These are phyloP conservation scores for Orthosia gothica DNA, from an alignment of 2,888 invertebrate genomes.

Conservation along the genomic window DNA sequence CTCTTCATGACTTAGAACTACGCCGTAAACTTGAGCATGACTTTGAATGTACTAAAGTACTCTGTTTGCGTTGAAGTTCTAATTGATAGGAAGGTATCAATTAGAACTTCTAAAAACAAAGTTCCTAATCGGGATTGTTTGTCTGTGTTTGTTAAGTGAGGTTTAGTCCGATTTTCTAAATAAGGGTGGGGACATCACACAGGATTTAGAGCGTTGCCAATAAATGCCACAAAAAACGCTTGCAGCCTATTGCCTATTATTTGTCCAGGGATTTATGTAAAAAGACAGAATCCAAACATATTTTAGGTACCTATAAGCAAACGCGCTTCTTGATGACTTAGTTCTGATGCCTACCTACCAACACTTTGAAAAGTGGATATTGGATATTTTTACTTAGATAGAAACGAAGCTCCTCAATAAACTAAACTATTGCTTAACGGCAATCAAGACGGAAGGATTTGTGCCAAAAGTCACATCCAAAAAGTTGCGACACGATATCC, in stretches of 20 bases:
- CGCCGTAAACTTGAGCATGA: slow-evolving; percentile 25
- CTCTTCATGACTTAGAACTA: slow-evolving; percentile 25
- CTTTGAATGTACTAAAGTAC: slow-evolving; percentile 44
- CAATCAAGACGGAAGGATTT: not conserved
- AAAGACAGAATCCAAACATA: not conserved
- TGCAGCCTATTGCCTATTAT: too few species aligned
- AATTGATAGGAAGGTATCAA: too few species aligned
- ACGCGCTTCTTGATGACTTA: too few species aligned
- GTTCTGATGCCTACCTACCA: too few species aligned
- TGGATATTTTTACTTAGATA: too few species aligned
- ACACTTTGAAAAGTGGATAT: too few species aligned
- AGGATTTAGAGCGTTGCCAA: not conserved
- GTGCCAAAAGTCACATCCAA: not conserved
- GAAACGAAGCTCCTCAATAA: not conserved
- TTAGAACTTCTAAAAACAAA: slow-evolving; percentile 47
- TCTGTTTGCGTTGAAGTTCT: too few species aligned
- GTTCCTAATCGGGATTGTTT: slow-evolving; percentile 20
- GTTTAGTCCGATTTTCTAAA: slow-evolving; percentile 4
- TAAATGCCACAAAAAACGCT: too few species aligned
- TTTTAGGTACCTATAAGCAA: not conserved
- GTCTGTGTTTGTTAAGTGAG: slow-evolving; percentile 7
- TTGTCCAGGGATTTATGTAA: not conserved
- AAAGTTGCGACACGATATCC: not conserved
- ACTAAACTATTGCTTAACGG: not conserved
- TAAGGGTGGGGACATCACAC: slow-evolving; percentile 1